These are phyloP conservation scores for Lagodon rhomboides DNA, from an alignment of 2,797 vertebrate genomes.

Conservation along the genomic window DNA sequence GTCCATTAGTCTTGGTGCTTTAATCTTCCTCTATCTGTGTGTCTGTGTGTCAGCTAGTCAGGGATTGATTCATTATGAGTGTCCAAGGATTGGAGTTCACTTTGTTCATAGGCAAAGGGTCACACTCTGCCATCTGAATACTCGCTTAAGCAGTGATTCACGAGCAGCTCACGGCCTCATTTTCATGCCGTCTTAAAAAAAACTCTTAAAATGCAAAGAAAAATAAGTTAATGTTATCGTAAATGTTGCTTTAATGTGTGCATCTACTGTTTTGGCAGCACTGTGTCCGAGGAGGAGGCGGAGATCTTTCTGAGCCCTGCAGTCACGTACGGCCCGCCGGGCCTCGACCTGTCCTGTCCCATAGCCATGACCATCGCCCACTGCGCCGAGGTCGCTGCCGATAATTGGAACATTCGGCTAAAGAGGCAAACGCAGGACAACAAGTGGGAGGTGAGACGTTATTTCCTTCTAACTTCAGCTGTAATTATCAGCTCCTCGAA, in stretches of 20 bases:
- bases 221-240: background rate
- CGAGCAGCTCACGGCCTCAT: conserved; percentile 11
- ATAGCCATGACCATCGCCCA: conserved; percentile 93
- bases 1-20: conserved; percentile 83
- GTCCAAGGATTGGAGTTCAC: conserved; percentile 70
- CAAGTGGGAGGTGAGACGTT: conserved; percentile 92
- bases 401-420: conserved; percentile 92
- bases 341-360: conserved; percentile 89
- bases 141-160: conserved; percentile 51
- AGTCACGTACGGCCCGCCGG: conserved; percentile 92
- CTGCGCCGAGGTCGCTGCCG: conserved; percentile 88
- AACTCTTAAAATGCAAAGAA: background rate
- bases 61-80: conserved; percentile 79
- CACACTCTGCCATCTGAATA: conserved; percentile 43
- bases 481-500: background rate
- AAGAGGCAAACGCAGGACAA: conserved; percentile 89
- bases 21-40: conserved; percentile 82
- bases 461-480: conserved; percentile 9
- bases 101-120: conserved; percentile 57
- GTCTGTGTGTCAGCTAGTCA: conserved; percentile 75
- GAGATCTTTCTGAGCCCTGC: conserved; percentile 92
- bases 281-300: conserved; percentile 86
- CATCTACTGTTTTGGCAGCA: conserved; percentile 49
- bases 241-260: conserved; percentile 13
- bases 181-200: background rate